Evolutionary conservation across 1,140 invertebrate genomes (phyloP).

Genomic region (Contarinia nasturtii): DNA sequence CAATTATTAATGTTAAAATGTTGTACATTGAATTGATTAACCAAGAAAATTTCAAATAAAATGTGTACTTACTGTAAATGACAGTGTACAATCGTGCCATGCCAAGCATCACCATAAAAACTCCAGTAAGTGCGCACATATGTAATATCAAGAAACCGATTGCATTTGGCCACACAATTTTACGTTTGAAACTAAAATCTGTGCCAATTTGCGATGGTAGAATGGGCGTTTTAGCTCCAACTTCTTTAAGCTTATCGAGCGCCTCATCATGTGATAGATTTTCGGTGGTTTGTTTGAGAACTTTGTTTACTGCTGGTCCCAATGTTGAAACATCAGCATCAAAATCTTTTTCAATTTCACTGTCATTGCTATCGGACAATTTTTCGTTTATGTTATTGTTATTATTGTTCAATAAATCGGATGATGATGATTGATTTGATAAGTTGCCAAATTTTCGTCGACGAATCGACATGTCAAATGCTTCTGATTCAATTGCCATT

Average conservation of each 20-base stretch:
- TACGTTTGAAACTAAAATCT: constrained; percentile 27
- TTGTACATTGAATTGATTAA: constrained; percentile 24
- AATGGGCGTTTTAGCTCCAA: background rate
- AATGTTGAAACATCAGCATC: background rate
- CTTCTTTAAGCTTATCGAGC: constrained; percentile 1
- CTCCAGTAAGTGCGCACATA: constrained; percentile 16
- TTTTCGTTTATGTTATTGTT: too few relatives aligned
- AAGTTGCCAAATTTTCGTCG: too few relatives aligned
- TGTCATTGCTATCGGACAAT: too few relatives aligned
- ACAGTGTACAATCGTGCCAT: constrained; percentile 18
- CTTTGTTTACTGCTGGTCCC: background rate
- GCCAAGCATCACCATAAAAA: constrained; percentile 12
- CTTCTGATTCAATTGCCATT: too few relatives aligned
- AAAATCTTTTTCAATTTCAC: background rate
- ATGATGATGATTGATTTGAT: too few relatives aligned
- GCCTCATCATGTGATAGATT: background rate
- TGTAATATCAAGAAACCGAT: constrained; percentile 29
- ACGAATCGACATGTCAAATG: too few relatives aligned
- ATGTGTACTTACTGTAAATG: constrained; percentile 22
- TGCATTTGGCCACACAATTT: constrained; percentile 30
- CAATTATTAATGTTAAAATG: constrained; percentile 37
- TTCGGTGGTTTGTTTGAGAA: background rate
- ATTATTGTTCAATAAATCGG: too few relatives aligned
- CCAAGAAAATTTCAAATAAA: too few relatives aligned
- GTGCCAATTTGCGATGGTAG: constrained; percentile 16